Conservation (phyloP, 2,113 vertebrate genomes). For the Columba livia region DNA sequence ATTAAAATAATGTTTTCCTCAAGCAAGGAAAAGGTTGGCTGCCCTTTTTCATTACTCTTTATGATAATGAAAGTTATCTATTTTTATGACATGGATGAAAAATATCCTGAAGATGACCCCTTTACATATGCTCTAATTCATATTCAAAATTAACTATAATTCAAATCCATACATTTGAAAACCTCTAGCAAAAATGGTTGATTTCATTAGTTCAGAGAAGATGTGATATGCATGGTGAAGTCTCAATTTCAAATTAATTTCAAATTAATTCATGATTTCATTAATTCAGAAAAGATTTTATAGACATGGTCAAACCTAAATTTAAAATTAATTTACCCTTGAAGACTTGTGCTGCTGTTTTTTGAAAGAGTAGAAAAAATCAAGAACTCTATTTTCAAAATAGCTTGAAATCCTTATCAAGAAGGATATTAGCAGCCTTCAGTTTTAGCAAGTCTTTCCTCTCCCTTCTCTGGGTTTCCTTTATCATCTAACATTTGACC, state of each 20-base stretch:
- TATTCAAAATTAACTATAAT: not conserved
- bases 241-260: not conserved
- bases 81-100: not conserved
- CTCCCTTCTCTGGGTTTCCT: slow-evolving; percentile 46
- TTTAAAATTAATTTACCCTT: not conserved
- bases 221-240: not conserved
- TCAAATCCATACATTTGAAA: not conserved
- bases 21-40: not conserved
- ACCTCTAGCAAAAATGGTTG: not conserved
- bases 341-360: not conserved
- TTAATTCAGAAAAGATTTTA: not conserved
- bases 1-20: not conserved
- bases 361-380: not conserved
- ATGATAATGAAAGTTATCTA: not conserved
- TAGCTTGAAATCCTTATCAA: slow-evolving; percentile 29
- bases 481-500: slow-evolving; percentile 67
- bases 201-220: not conserved
- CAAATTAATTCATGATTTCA: not conserved
- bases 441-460: slow-evolving; percentile 58
- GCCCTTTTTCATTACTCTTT: not conserved
- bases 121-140: not conserved
- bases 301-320: not conserved
- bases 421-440: slow-evolving; percentile 46
- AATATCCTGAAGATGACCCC: not conserved
- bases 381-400: slow-evolving; percentile 13